Evolutionary conservation across 2,888 invertebrate genomes (phyloP), one percentile per base, ranked within the genome.

Genomic region (Agrochola macilenta): DNA sequence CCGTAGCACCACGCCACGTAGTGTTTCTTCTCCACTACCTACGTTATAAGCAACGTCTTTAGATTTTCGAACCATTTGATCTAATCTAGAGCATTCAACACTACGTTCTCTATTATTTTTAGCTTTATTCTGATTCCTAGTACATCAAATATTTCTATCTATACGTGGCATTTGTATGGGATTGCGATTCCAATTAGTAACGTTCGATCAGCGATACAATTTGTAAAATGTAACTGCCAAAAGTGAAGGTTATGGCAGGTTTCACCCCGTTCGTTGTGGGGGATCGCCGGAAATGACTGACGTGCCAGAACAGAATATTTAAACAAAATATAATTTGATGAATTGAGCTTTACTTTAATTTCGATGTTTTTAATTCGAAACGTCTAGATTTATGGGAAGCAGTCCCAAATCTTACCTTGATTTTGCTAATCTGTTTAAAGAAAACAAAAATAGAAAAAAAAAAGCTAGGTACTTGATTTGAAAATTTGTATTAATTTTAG

Each of bases 181-280:
- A 35, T 39, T 76, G 76, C 39, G 17, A 58, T 43, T 58, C 43
- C 76, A 78, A 82, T 78, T 65, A 78, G 76, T 78, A 65, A 65
- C 49, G 26, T 65, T 58, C 17, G n/a, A 58, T 82, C 64, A 58
- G n/a, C 76, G 57, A 76, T 76, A 35, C 64, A 78, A 76, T 82
- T 78, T 58, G 63, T 23, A 65, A n/a, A 58, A 76, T 43, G 64
- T 82, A 82, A 76, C 52, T 58, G n/a, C 17, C 76, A 64, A 52
- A 80, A 49, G 57, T 49, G 63, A 76, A 76, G 49, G 76, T 76
- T 76, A 76, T 58, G 39, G 23, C 54, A 46, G 74, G 14, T 54
- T 61, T 26, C 81, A 71, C n/a, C 60, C 81, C 9, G 23, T 46
- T 73, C 54, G 26, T 39, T 74, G 74, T 54, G 46, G 54, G 61